phyloP scores from a whole-genome alignment of 2,888 invertebrate species.

The Synergus umbraculus region DNA sequence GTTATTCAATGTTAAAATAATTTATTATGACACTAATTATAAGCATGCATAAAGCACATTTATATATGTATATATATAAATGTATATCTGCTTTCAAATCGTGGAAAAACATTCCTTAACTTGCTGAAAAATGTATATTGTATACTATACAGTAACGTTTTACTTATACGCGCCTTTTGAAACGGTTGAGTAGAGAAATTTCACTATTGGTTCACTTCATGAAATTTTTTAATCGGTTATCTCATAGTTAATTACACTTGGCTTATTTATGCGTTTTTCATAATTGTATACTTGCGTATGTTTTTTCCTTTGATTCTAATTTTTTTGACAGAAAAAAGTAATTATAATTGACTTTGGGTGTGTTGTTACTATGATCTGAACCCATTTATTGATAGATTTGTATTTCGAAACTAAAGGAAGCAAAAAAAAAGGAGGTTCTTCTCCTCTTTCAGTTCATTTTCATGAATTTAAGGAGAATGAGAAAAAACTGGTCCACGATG shows the following conservation, averaged over 20 bases:
- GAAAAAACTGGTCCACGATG: not conserved
- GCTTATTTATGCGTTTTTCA: not conserved
- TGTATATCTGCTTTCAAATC: not conserved
- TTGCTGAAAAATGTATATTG: not conserved
- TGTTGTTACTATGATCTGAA: no score
- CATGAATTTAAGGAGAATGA: not conserved
- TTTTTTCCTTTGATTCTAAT: not conserved
- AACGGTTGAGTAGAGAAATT: not conserved
- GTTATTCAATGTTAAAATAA: not conserved
- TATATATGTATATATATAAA: not conserved
- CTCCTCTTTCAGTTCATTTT: not conserved
- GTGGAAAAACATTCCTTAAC: not conserved
- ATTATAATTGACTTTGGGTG: no score
- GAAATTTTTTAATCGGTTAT: not conserved
- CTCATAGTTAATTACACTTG: not conserved
- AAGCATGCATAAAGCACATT: not conserved
- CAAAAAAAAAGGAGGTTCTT: not conserved
- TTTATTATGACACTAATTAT: not conserved
- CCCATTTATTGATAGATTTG: no score
- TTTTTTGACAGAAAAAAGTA: no score
- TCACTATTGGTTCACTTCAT: not conserved
- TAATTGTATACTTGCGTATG: not conserved
- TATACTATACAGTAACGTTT: not conserved
- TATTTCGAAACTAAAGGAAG: not conserved
- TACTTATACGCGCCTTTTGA: not conserved